Percentiles rank a stretch among this genome's conserved stretches.
phyloP scores from a whole-genome alignment of 2,888 invertebrate species.

The Julus scandinavius region DNA sequence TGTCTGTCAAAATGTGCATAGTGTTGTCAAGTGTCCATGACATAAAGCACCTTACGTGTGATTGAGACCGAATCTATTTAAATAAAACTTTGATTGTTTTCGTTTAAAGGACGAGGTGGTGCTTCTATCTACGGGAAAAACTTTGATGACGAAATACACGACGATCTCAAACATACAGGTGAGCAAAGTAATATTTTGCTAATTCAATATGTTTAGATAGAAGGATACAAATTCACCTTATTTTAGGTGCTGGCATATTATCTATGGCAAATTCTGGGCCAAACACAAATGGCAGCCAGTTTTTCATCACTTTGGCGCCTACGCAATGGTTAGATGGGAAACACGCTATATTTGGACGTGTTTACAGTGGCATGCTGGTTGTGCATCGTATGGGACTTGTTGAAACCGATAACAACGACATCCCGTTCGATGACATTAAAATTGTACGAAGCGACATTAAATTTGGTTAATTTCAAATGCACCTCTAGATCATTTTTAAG shows the following conservation, averaged over 20 bases:
- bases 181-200: conserved; percentile 56
- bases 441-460: conserved; percentile 70
- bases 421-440: conserved; percentile 88
- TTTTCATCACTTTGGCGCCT: conserved; percentile 96
- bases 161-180: conserved; percentile 95
- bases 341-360: conserved; percentile 94
- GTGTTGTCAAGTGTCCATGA: too few species aligned
- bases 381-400: conserved; percentile 92
- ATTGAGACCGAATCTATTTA: too few species aligned
- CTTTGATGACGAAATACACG: conserved; percentile 95
- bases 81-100: neutral
- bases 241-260: conserved; percentile 79
- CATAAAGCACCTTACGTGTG: too few species aligned
- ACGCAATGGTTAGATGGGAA: conserved; percentile 98
- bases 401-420: conserved; percentile 92
- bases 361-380: conserved; percentile 88
- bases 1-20: neutral
- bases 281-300: conserved; percentile 96
- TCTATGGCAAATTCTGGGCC: conserved; percentile 99
- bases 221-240: conserved; percentile 15
- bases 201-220: too few species aligned
- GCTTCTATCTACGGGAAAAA: conserved; percentile 94
- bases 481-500: neutral
- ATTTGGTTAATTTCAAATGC: conserved; percentile 46
- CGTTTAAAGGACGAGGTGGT: conserved; percentile 82